Percentiles rank a stretch among this genome's conserved stretches.
Evolutionary conservation across 1,140 invertebrate genomes (phyloP).

Genomic region (Formica selysi): DNA sequence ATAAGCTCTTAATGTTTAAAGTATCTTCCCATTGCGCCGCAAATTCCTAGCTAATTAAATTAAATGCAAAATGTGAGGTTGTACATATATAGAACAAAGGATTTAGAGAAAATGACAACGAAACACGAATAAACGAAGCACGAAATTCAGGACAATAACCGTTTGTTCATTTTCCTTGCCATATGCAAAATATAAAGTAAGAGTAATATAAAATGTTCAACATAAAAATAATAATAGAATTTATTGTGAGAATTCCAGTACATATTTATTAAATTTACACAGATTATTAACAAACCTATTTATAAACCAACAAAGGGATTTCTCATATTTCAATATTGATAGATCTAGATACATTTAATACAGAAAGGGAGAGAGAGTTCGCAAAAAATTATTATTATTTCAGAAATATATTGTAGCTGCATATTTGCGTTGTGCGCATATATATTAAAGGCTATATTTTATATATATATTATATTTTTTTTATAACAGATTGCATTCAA

Average conservation of each 20-base stretch:
- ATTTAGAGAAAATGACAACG: background rate
- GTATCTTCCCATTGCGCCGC: conserved; percentile 4
- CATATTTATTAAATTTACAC: background rate
- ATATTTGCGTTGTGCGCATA: background rate
- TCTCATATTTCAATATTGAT: background rate
- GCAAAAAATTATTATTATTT: background rate
- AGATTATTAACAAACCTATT: background rate
- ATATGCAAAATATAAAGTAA: background rate
- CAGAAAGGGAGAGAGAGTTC: background rate
- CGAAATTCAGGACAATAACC: background rate
- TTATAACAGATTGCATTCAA: background rate
- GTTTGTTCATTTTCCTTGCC: background rate
- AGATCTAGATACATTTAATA: background rate
- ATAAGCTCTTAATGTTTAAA: conserved; percentile 29
- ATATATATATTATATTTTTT: background rate
- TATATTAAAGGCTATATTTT: no score
- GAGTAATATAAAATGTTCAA: background rate
- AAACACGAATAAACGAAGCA: conserved; percentile 5
- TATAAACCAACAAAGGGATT: background rate
- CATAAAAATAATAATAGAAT: background rate
- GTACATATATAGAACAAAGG: background rate
- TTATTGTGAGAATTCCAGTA: background rate
- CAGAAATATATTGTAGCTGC: background rate
- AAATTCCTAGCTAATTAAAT: conserved; percentile 38
- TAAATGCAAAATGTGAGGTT: background rate